Percentiles rank a stretch among this genome's conserved stretches.
Conservation (phyloP, 2,888 invertebrate genomes). For the Hofmannophila pseudospretella region DNA sequence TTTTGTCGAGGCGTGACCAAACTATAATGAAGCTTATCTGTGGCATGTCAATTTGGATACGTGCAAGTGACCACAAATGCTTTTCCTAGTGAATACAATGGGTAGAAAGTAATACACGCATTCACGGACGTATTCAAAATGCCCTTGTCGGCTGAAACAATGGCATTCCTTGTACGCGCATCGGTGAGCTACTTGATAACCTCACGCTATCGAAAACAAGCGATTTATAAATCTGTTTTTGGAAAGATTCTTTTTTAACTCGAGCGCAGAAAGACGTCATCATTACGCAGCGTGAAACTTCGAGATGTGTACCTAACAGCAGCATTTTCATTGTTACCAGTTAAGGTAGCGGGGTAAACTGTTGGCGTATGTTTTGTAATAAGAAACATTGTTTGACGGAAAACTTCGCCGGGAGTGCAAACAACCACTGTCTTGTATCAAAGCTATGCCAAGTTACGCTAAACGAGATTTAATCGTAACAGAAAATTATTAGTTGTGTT, state of each 20-base stretch:
- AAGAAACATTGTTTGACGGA: constrained; percentile 52
- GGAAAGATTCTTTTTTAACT: constrained; percentile 9
- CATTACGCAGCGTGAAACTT: background rate
- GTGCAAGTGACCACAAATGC: constrained; percentile 35
- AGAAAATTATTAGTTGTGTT: constrained; percentile 6
- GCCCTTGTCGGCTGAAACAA: constrained; percentile 44
- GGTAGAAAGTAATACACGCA: constrained; percentile 45
- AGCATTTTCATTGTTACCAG: constrained; percentile 18
- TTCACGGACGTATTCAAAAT: constrained; percentile 25
- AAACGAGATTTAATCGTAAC: constrained; percentile 3
- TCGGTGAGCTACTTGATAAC: constrained; percentile 29
- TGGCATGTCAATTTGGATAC: constrained; percentile 34
- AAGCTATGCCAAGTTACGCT: constrained; percentile 22
- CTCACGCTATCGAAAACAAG: constrained; percentile 18
- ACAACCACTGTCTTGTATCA: constrained; percentile 39
- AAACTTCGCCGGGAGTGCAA: constrained; percentile 42
- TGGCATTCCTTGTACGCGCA: constrained; percentile 42
- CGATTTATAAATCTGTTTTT: constrained; percentile 5
- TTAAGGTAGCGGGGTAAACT: constrained; percentile 10
- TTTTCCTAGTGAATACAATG: constrained; percentile 46
- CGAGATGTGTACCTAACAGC: background rate
- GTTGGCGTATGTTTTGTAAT: constrained; percentile 46
- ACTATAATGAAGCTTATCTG: constrained; percentile 28
- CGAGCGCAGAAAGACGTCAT: background rate
- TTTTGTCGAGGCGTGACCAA: constrained; percentile 31